phyloP scores from a whole-genome alignment of 1,140 invertebrate species.

The Stegodyphus mimosarum region DNA sequence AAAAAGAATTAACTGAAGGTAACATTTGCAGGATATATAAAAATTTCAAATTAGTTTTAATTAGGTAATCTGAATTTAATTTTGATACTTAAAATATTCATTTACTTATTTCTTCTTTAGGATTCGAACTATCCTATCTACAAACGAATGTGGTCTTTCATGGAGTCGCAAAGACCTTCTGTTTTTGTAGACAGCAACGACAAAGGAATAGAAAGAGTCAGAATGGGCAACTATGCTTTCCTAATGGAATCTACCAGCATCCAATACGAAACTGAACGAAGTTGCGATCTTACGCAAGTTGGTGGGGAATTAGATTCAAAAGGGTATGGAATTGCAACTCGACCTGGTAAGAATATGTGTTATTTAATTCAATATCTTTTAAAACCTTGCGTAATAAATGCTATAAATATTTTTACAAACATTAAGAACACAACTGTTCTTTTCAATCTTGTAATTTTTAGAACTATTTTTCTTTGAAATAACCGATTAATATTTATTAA shows the following conservation, averaged over 20 bases:
- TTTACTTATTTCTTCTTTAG: slow-evolving; percentile 68
- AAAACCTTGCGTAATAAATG: too few relatives aligned
- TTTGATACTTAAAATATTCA: too few relatives aligned
- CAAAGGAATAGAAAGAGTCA: slow-evolving; percentile 88
- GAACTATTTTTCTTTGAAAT: too few relatives aligned
- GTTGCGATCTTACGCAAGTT: slow-evolving; percentile 82
- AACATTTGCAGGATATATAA: too few relatives aligned
- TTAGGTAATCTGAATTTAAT: too few relatives aligned
- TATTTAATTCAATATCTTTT: too few relatives aligned
- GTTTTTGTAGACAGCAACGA: slow-evolving; percentile 84
- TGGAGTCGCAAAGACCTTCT: slow-evolving; percentile 80
- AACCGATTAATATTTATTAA: too few relatives aligned
- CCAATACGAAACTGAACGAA: slow-evolving; percentile 80
- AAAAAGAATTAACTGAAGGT: too few relatives aligned
- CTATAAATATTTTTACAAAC: too few relatives aligned
- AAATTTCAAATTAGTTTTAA: too few relatives aligned
- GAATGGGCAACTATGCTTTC: slow-evolving; percentile 79
- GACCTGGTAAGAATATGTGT: slow-evolving; percentile 83
- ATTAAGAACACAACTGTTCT: too few relatives aligned
- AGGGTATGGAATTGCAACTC: slow-evolving; percentile 87
- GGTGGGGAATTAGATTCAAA: slow-evolving; percentile 78
- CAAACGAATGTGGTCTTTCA: slow-evolving; percentile 84
- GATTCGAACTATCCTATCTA: slow-evolving; percentile 90
- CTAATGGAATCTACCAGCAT: slow-evolving; percentile 87
- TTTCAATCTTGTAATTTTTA: too few relatives aligned